Base-by-base conservation (phyloP, 1,140 invertebrate species). In the Lasaia peninsularis region DNA sequence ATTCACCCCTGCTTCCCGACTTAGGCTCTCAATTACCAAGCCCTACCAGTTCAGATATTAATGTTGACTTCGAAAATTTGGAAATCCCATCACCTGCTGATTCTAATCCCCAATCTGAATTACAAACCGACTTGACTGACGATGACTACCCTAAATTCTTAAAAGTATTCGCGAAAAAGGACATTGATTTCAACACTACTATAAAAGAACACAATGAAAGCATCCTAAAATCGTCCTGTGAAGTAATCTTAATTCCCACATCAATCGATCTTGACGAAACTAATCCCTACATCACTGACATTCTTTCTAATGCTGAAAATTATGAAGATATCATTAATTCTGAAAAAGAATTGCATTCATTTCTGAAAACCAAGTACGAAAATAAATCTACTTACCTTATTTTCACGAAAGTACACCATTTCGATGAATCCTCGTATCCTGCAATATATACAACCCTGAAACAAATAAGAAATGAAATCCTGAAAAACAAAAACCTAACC, bases 291-390 rank as follows among this genome's bases (percentile, higher is more conserved):
- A 11, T 48, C n/a, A 1, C 40, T 11, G 40, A 48, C 10, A 5
- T 48, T 14, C 2, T 48, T 4, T 11, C 6, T 1, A 48, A 48
- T 10, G 10, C 10, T 5, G 40, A 21, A 11, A 21, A 48, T 11
- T 16, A 16, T 1, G 18, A 48, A 1, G 40, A 48, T n/a, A 11
- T 21, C 18, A 0, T 20, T 20, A 48, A 48, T 2, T 21, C 18
- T n/a, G 40, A 48, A 21, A 48, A 48, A 6, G 40, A 48, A 48
- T 18, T 48, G n/a, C 18, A 48, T 4, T 48, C 40, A 4, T 48
- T 48, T 4, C 11, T 48, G 9, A 48, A 48, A 48, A 48, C 16
- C 6, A 48, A 21, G 20, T 48, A 44, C 2, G 40, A 44, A 11
- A 44, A 44, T 10, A 44, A 44, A 44, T 11, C 0, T 5, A 48